phyloP scores from a whole-genome alignment of 2,797 vertebrate species.

The Tokudaia tokunoshimensis region DNA sequence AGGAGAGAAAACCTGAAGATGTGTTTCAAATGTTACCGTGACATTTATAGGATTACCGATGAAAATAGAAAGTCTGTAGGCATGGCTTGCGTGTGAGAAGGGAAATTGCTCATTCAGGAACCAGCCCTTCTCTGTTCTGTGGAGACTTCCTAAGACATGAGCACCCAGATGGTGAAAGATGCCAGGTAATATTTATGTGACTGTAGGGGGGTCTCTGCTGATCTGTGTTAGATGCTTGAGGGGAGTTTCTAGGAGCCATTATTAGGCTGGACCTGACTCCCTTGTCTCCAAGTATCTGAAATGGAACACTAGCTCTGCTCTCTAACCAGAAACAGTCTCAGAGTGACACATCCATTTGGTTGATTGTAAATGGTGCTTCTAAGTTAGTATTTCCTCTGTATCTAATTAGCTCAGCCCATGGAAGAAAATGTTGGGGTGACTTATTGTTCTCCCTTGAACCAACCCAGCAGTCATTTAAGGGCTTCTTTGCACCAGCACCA shows the following conservation, averaged over 20 bases:
- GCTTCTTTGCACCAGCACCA: background rate
- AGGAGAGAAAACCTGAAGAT: background rate
- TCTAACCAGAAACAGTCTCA: background rate
- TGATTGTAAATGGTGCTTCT: background rate
- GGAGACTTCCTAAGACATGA: background rate
- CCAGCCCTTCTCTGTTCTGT: background rate
- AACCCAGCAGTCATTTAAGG: background rate
- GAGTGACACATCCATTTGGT: background rate
- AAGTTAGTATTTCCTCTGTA: background rate
- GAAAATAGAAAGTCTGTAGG: constrained; percentile 54
- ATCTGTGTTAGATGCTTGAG: background rate
- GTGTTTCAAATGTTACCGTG: constrained; percentile 34
- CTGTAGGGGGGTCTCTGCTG: background rate
- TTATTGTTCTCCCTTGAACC: background rate
- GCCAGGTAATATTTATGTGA: background rate
- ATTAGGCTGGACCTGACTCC: background rate
- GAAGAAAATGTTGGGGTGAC: background rate
- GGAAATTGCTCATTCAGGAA: constrained; percentile 1
- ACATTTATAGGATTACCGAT: constrained; percentile 18
- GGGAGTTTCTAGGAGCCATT: background rate
- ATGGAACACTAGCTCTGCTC: background rate
- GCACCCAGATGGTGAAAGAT: background rate
- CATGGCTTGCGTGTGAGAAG: background rate
- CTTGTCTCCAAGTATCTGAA: background rate
- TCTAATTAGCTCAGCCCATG: background rate